Base-by-base conservation (phyloP, 2,888 invertebrate genomes). In the Rambutsinella grinnellia region DNA sequence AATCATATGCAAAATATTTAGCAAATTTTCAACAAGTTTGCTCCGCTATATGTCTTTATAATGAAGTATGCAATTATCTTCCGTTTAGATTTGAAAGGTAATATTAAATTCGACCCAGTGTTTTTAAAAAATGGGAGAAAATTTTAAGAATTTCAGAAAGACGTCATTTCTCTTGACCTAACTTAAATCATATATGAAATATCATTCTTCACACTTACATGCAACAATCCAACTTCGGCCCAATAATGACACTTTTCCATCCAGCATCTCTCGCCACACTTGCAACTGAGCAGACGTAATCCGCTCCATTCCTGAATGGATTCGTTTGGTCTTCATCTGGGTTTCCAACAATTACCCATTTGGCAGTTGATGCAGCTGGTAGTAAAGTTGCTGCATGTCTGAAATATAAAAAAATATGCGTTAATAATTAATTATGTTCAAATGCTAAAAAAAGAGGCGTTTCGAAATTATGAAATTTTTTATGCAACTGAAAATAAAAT, bases 211-310 rank as follows among this genome's bases (percentile, higher is more conserved):
- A n/a, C n/a, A 76, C 80, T 80, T 81, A 85, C 85, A 83, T 81
- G 81, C 85, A 85, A 56, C 85, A 85, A 36, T 76, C 76, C 53
- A 84, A 66, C 69, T 84, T 82, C 24, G 83, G 77, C 2, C 84
- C 84, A 46, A 85, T 82, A 51, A 85, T 81, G 54, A 85, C 81
- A 13, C 83, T 81, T 57, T 84, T 82, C 85, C 85, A 85, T 49
- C 84, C 84, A 10, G 81, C 77, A 21, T 83, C 82, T 27, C 77
- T 68, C 1, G 83, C 80, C 13, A 84, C 84, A 8, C 79, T 71
- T 17, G 83, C 81, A 23, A 83, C 79, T 0, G 83, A 78, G 58
- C 85, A 85, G 13, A 82, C 79, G 68, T 81, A 84, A 47, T 81
- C 49, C 23, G 60, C 60, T 71, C 82, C 74, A 69, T 72, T 65